phyloP scores from a whole-genome alignment of 2,888 invertebrate species.

The Nineta flava region DNA sequence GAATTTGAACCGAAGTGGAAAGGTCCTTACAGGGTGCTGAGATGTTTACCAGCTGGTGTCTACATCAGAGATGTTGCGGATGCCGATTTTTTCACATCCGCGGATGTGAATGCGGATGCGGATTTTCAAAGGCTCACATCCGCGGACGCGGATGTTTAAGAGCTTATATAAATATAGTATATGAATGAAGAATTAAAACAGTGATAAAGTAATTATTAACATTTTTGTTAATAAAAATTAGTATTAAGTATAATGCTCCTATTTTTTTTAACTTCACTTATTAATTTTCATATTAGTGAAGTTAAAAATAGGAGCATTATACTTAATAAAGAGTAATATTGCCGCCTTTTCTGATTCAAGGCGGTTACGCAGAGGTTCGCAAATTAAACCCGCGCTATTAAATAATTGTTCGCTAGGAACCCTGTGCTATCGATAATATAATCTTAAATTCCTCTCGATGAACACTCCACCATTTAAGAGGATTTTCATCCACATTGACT shows the following conservation, averaged over 20 bases:
- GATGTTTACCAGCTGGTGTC: no score
- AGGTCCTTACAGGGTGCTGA: no score
- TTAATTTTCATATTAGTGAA: background rate
- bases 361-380: conserved; percentile 4
- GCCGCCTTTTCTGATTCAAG: conserved; percentile 3
- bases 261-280: no score
- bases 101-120: background rate
- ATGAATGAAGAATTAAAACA: conserved; percentile 4
- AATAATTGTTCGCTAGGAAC: conserved; percentile 15
- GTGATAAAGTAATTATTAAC: background rate
- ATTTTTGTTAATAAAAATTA: background rate
- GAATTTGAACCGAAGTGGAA: no score
- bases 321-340: conserved; percentile 5
- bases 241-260: background rate
- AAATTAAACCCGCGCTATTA: conserved; percentile 12
- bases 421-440: conserved; percentile 9
- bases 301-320: conserved; percentile 5
- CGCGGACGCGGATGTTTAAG: conserved; percentile 4
- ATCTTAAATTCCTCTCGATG: conserved; percentile 3
- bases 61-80: no score
- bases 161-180: background rate
- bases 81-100: no score
- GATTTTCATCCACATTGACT: conserved; percentile 4
- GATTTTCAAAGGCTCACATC: background rate
- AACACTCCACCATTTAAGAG: conserved; percentile 6